phyloP scores from a whole-genome alignment of 2,797 vertebrate species.

The Helarctos malayanus region DNA sequence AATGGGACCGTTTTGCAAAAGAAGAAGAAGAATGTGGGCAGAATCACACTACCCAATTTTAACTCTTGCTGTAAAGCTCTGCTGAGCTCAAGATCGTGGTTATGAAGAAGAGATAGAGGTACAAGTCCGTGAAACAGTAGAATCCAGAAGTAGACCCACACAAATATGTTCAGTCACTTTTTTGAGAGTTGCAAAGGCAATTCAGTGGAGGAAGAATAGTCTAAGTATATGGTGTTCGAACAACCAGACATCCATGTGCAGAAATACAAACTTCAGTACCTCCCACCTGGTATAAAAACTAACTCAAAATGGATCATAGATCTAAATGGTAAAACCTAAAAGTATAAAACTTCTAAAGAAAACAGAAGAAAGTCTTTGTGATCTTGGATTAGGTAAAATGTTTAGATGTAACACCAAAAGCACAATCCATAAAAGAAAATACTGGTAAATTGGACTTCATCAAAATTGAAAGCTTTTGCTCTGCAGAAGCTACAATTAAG shows the following conservation, averaged over 20 bases:
- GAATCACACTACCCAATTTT: not conserved
- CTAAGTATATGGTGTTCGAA: not conserved
- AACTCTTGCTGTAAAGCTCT: not conserved
- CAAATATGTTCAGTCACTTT: not conserved
- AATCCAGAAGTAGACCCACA: not conserved
- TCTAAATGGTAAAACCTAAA: not conserved
- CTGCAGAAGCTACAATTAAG: not conserved
- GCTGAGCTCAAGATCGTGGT: not conserved
- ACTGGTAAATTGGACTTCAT: not conserved
- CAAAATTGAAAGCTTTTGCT: not conserved
- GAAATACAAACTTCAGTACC: not conserved
- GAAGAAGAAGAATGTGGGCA: not conserved
- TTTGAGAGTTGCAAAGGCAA: not conserved
- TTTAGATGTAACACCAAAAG: not conserved
- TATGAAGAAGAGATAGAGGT: not conserved
- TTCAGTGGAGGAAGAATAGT: not conserved
- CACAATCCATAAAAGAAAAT: slow-evolving; percentile 16
- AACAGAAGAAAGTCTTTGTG: slow-evolving; percentile 3
- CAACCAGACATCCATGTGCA: not conserved
- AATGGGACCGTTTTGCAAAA: not conserved
- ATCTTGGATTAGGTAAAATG: not conserved
- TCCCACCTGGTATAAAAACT: not conserved
- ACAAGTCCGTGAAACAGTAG: not conserved
- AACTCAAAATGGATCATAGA: not conserved
- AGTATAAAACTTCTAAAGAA: not conserved